Evolutionary conservation across 2,797 vertebrate species (phyloP), one percentile per base, ranked within the genome.

Genomic region (Apogon hyalosoma): DNA sequence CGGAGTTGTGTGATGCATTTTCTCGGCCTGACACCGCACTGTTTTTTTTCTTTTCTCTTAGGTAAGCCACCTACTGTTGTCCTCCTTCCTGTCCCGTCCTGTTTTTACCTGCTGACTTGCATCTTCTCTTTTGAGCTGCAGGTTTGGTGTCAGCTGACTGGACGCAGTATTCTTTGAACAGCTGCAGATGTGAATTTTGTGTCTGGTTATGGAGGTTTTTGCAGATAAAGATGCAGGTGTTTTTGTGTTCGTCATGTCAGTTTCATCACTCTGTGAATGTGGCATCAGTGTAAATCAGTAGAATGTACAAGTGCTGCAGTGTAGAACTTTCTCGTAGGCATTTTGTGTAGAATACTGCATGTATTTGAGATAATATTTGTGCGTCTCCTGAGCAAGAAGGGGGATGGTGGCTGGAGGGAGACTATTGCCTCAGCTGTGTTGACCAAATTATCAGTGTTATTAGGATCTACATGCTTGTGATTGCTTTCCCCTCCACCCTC

Each of bases 391-490:
- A 7, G 48, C 21, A 33, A 6, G 15, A 13, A 18, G 55, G 40
- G 9, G 59, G 45, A 59, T 41, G 36, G 36, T 2, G 13, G 38
- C 4, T 28, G 31, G 16, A 42, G 38, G 47, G 56, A 49, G 57
- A 43, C 54, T 79, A 56, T 81, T 80, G 89, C 80, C 91, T 93
- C 91, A 93, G 92, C 93, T 94, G 92, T 89, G 84, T 87, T 91
- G 85, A 81, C 81, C 63, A 88, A 88, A 90, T 91, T 59, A 78
- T 86, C 89, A 79, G 48, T 68, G 81, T 90, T 88, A 75, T 88
- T 84, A 67, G 82, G 63, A 85, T 74, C 75, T 75, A 43, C 12
- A 11, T 56, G 71, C 73, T 58, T 56, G 75, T 71, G 79, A 88
- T 88, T 87, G 83, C 85, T 77, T 69, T 46, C 77, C 58, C 65